These are phyloP conservation scores for Lycorma delicatula DNA, from an alignment of 1,140 invertebrate genomes.

Conservation along the genomic window DNA sequence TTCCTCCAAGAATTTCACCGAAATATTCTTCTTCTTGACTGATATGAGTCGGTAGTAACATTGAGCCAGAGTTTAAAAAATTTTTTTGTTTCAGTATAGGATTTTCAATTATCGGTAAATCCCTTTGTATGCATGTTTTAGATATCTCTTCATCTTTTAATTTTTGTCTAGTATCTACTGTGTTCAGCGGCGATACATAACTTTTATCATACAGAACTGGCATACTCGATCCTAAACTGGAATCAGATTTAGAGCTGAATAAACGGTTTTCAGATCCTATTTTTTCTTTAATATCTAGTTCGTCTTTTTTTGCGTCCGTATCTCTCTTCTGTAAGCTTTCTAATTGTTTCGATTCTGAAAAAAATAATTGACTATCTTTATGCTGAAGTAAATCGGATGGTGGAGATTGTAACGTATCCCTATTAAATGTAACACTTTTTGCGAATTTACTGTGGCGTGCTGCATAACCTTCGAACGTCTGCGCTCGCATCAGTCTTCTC, in stretches of 20 bases:
- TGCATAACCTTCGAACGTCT: slow-evolving; percentile 76
- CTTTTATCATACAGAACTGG: background rate
- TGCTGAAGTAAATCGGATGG: slow-evolving; percentile 36
- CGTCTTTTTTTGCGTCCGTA: no score
- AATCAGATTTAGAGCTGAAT: background rate
- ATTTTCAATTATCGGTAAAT: slow-evolving; percentile 8
- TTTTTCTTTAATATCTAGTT: no score
- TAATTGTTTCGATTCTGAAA: background rate
- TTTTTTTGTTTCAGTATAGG: slow-evolving; percentile 17
- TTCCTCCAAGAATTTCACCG: slow-evolving; percentile 60
- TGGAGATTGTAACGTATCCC: slow-evolving; percentile 70
- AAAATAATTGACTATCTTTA: background rate
- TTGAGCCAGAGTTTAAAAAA: slow-evolving; percentile 18
- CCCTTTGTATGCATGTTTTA: background rate
- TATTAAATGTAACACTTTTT: slow-evolving; percentile 81
- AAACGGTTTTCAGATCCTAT: background rate
- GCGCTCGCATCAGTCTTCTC: slow-evolving; percentile 57
- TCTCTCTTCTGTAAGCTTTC: no score
- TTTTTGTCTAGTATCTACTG: background rate
- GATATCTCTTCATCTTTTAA: background rate
- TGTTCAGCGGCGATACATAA: background rate
- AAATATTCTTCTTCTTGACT: slow-evolving; percentile 60
- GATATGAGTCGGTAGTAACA: slow-evolving; percentile 7
- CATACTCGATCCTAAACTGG: background rate
- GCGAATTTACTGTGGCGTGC: slow-evolving; percentile 76